These are phyloP conservation scores for Apocrypta bakeri DNA, from an alignment of 1,140 invertebrate genomes.

Conservation along the genomic window DNA sequence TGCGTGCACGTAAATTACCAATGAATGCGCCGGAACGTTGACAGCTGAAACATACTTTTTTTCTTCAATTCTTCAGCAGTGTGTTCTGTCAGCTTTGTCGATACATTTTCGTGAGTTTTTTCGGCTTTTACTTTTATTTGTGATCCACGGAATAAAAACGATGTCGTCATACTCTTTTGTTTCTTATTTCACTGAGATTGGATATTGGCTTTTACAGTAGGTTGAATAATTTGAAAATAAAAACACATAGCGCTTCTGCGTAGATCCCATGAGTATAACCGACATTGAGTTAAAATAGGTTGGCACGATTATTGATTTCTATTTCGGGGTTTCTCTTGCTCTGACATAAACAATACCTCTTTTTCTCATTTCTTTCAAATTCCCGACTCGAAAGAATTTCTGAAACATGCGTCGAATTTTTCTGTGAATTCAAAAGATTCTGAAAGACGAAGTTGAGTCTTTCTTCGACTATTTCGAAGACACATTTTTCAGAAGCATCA, in stretches of 20 bases:
- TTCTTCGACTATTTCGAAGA: no score
- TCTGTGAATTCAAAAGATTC: no score
- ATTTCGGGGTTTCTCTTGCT: neutral
- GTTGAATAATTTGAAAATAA: neutral
- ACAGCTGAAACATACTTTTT: neutral
- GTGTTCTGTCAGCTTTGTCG: neutral
- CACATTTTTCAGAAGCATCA: no score
- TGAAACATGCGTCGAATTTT: neutral
- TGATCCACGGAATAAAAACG: neutral
- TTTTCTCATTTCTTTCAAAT: neutral
- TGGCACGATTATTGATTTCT: neutral
- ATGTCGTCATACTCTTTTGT: neutral
- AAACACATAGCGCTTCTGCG: neutral
- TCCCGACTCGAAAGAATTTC: neutral
- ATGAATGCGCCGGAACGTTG: neutral
- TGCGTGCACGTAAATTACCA: constrained; percentile 12
- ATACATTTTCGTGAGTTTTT: neutral
- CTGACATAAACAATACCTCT: neutral
- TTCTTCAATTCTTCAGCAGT: neutral
- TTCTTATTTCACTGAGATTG: neutral
- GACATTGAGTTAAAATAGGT: neutral
- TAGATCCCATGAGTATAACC: neutral
- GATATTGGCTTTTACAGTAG: neutral
- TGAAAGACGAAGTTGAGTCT: no score
- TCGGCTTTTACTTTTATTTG: neutral